Evolutionary conservation across 2,888 invertebrate genomes (phyloP), one percentile per base, ranked within the genome.

Genomic region (Cybosia mesomella): DNA sequence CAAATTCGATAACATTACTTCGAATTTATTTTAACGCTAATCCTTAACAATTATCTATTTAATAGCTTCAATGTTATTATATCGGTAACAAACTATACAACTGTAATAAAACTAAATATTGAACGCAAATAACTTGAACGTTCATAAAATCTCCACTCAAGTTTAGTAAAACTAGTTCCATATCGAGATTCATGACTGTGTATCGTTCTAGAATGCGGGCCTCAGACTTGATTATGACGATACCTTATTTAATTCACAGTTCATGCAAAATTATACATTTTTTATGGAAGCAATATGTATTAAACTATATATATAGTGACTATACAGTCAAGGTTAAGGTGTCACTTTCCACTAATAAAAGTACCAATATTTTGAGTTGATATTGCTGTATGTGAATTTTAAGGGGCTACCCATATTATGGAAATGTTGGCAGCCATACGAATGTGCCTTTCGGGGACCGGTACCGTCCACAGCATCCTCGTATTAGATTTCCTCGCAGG

Each of bases 401-500:
- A 68, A 64, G 59, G 54, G 59, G 22, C 39, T 68, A 66, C 21
- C 32, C 65, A 53, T 58, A 58, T 65, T 58, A 43, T 18, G 57
- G 43, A 1, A 43, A 64, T 28, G n/a, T 34, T 58, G 58, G 49
- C 15, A 65, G 24, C 39, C 24, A 57, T 24, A 39, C 39, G 24
- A 24, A 55, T n/a, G 34, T 24, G 13, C 34, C 55, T 39, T 64
- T 36, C 49, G 22, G 39, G 28, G 36, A 64, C 28, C 55, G 36
- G 13, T 57, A 24, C 34, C 64, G n/a, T 22, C 64, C 18, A 21
- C 55, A 39, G 5, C 64, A 55, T 24, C 64, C 39, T 1, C 55
- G 24, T 8, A 57, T 57, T 34, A 64, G 64, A 28, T 22, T 36
- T 39, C 55, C 64, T n/a, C 53, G 18, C 39, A 22, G 53, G 53